These are phyloP conservation scores for Callipepla californica DNA, from an alignment of 2,113 vertebrate genomes.

Conservation along the genomic window DNA sequence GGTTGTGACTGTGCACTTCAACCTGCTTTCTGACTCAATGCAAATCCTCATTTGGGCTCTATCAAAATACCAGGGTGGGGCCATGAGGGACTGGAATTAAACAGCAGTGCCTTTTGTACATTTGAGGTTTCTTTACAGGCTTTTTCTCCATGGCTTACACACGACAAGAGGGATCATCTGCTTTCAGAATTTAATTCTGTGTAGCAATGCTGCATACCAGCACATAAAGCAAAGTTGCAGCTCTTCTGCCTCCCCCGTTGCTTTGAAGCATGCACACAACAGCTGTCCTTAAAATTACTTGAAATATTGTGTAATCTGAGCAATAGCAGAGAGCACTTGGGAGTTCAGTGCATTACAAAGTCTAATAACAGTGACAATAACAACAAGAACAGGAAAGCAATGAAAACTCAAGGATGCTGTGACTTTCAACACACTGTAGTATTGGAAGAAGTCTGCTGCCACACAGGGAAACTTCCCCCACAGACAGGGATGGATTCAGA, in stretches of 20 bases:
- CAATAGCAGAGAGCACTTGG: constrained; percentile 10
- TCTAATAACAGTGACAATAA: constrained; percentile 52
- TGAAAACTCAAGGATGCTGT: constrained; percentile 45
- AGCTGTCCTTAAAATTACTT: constrained; percentile 44
- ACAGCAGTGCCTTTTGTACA: fast-evolving
- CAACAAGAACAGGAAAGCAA: constrained; percentile 25
- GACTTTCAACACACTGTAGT: constrained; percentile 33
- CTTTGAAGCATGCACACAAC: neutral
- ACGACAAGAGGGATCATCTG: neutral
- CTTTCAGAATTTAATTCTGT: neutral
- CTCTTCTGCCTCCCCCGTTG: neutral
- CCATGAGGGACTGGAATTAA: neutral
- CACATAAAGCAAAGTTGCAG: neutral
- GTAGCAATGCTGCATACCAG: fast-evolving
- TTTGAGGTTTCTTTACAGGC: neutral
- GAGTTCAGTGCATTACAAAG: constrained; percentile 42
- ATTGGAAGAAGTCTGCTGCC: neutral
- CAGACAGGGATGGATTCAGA: neutral
- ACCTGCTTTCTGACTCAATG: neutral
- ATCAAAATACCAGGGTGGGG: neutral
- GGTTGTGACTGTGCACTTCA: neutral
- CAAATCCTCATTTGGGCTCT: neutral
- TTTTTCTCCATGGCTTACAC: neutral
- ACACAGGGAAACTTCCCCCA: neutral
- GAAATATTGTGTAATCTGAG: constrained; percentile 32